Conservation (phyloP, 2,888 invertebrate genomes). For the Autographa gamma region DNA sequence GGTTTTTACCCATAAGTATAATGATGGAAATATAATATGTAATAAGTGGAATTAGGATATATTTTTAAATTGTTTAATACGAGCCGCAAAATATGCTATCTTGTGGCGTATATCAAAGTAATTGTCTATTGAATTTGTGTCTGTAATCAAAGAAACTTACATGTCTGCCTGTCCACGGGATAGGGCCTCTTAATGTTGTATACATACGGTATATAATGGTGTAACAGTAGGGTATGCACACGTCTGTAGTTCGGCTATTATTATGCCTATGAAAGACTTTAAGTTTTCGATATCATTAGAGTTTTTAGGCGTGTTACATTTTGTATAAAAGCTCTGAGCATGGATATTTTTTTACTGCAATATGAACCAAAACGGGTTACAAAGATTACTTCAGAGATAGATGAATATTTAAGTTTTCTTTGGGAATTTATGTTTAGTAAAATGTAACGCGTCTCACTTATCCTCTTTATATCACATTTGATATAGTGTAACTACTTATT, state of each 20-base stretch:
- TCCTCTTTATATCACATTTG: background rate
- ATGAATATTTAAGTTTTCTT: background rate
- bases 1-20: conserved; percentile 1
- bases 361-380: background rate
- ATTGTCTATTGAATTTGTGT: background rate
- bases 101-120: background rate
- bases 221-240: background rate
- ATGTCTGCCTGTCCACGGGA: background rate
- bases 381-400: background rate
- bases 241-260: background rate
- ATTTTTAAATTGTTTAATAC: background rate
- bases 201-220: background rate
- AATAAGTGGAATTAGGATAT: conserved; percentile 5
- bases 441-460: conserved; percentile 9
- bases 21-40: background rate
- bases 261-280: conserved; percentile 8
- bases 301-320: conserved; percentile 2
- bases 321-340: background rate
- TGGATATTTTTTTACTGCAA: conserved; percentile 3
- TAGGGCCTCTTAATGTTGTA: background rate
- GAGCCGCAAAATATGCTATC: background rate
- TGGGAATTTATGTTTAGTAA: background rate
- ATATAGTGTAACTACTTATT: conserved; percentile 10
- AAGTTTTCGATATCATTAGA: conserved; percentile 9
- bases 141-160: background rate